Percentiles rank a stretch among this genome's conserved stretches.
Evolutionary conservation across 2,797 vertebrate genomes (phyloP).

Genomic region (Sebastes cheni): DNA sequence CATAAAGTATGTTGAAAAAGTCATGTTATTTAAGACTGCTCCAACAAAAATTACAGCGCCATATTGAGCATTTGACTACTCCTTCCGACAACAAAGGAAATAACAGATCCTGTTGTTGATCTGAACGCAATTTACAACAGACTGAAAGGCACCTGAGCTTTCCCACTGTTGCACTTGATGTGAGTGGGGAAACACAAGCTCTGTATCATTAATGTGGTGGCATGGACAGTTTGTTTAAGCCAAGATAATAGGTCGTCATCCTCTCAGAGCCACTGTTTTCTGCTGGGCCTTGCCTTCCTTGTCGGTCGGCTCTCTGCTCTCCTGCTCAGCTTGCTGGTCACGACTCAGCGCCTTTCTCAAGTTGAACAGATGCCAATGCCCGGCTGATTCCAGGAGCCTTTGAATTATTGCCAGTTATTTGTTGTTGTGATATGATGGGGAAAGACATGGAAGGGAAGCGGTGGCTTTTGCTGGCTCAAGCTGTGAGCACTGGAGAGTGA

Average conservation of each 20-base stretch:
- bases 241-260: slow-evolving; percentile 28
- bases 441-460: slow-evolving; percentile 24
- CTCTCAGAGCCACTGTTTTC: slow-evolving; percentile 7
- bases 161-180: background rate
- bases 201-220: background rate
- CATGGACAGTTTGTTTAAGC: slow-evolving; percentile 7
- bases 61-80: background rate
- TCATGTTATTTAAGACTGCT: background rate
- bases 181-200: background rate
- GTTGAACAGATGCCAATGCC: slow-evolving; percentile 57
- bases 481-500: background rate
- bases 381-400: slow-evolving; percentile 50
- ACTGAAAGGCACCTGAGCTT: background rate
- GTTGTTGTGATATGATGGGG: slow-evolving; percentile 49
- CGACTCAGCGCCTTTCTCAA: slow-evolving; percentile 48
- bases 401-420: slow-evolving; percentile 65
- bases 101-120: slow-evolving; percentile 11
- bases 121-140: background rate
- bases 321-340: slow-evolving; percentile 60
- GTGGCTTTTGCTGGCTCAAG: slow-evolving; percentile 13
- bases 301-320: slow-evolving; percentile 24
- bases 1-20: background rate
- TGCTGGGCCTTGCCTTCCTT: slow-evolving; percentile 27
- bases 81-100: background rate
- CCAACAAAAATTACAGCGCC: background rate